These are phyloP conservation scores for Lasiommata megera DNA, from an alignment of 2,888 invertebrate genomes.

Conservation along the genomic window DNA sequence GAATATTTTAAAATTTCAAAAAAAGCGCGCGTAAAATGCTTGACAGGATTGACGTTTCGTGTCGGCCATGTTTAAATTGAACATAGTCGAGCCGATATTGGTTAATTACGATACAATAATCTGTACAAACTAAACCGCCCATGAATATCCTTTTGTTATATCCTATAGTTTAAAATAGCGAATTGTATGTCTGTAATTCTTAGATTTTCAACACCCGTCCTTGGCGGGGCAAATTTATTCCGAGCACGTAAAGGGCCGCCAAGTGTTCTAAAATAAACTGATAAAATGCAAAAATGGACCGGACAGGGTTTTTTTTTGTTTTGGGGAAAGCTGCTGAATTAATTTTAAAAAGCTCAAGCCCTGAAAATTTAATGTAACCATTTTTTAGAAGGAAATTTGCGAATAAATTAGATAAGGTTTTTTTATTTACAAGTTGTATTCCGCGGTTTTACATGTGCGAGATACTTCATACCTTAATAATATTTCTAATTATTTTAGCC, in stretches of 20 bases:
- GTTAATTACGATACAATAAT: no score
- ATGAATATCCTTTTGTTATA: no score
- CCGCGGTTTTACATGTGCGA: no score
- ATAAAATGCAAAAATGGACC: slow-evolving; percentile 35
- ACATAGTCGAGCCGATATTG: no score
- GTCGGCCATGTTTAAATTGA: no score
- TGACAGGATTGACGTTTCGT: no score
- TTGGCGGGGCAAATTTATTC: slow-evolving; percentile 38
- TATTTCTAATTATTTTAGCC: no score
- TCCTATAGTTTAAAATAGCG: no score
- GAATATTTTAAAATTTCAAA: no score
- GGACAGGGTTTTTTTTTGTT: slow-evolving; percentile 20
- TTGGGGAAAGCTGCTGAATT: slow-evolving; percentile 20
- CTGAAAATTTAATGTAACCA: background rate
- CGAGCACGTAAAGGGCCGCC: slow-evolving; percentile 35
- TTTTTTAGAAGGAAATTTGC: background rate
- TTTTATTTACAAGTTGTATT: background rate
- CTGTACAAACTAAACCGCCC: no score
- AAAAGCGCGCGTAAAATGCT: no score
- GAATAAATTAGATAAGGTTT: background rate
- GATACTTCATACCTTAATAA: no score
- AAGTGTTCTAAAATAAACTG: slow-evolving; percentile 38
- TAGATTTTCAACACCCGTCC: slow-evolving; percentile 21
- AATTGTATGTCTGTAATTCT: slow-evolving; percentile 14
- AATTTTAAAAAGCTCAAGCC: slow-evolving; percentile 12